phyloP scores from a whole-genome alignment of 1,140 invertebrate species.

The Cherax quadricarinatus region DNA sequence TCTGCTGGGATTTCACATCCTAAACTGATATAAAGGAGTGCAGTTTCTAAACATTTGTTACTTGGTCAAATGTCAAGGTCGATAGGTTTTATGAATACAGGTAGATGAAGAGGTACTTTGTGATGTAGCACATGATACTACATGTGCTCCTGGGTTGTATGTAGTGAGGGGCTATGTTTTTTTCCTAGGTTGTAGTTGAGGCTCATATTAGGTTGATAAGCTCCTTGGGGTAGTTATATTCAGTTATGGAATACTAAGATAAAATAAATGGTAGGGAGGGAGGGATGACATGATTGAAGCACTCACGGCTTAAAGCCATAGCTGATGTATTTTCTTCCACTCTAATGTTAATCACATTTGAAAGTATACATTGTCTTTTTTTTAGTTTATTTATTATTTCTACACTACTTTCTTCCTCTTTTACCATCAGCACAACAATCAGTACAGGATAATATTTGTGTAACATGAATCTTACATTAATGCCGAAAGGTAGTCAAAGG shows the following conservation, averaged over 20 bases:
- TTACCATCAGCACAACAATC: too few species aligned
- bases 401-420: background rate
- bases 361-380: background rate
- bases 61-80: slow-evolving; percentile 1
- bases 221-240: background rate
- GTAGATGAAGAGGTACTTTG: background rate
- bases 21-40: slow-evolving; percentile 3
- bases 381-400: background rate
- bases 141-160: slow-evolving; percentile 14
- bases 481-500: too few species aligned
- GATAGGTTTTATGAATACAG: background rate
- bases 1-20: background rate
- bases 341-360: background rate
- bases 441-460: too few species aligned
- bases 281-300: background rate
- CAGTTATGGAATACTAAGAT: background rate
- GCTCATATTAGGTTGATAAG: background rate
- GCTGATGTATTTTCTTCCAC: background rate
- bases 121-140: background rate
- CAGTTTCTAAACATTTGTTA: background rate
- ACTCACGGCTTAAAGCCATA: background rate
- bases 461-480: too few species aligned
- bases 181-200: background rate
- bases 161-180: background rate
- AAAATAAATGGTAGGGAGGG: background rate